A percentile compares a stretch with the other conserved stretches of the same genome.
Evolutionary conservation across 1,140 invertebrate genomes (phyloP).

Genomic region (Mactra quadrangularis): DNA sequence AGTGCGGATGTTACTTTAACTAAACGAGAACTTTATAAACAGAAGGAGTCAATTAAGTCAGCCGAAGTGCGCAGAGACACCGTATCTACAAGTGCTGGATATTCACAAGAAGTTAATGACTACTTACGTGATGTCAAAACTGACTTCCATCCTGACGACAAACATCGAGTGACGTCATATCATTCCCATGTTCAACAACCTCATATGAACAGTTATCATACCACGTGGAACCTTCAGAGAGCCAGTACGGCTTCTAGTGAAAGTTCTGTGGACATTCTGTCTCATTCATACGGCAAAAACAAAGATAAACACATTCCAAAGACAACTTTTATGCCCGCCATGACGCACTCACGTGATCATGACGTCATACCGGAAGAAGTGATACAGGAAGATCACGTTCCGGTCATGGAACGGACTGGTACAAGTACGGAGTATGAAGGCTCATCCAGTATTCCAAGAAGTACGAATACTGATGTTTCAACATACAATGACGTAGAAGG

Average conservation of each 20-base stretch:
- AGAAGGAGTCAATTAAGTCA: conserved; percentile 34
- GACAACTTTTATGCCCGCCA: conserved; percentile 43
- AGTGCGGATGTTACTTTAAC: conserved; percentile 51
- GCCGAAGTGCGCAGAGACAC: conserved; percentile 18
- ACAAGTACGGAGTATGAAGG: conserved; percentile 54
- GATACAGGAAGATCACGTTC: conserved; percentile 52
- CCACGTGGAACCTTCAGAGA: conserved; percentile 61
- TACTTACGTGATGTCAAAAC: conserved; percentile 41
- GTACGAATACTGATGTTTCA: conserved; percentile 44
- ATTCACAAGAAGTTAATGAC: conserved; percentile 31
- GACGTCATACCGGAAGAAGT: conserved; percentile 72
- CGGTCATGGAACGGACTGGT: conserved; percentile 60
- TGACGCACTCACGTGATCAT: conserved; percentile 64
- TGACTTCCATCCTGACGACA: background rate
- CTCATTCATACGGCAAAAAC: conserved; percentile 64
- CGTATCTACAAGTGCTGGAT: background rate
- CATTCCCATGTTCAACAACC: conserved; percentile 40
- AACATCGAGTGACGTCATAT: conserved; percentile 33
- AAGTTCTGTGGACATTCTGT: conserved; percentile 71
- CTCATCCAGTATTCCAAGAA: conserved; percentile 29
- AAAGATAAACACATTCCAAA: conserved; percentile 62
- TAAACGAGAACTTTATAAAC: conserved; percentile 47
- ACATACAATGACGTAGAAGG: conserved; percentile 52
- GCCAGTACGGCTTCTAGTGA: conserved; percentile 73
- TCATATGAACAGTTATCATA: conserved; percentile 49